phyloP scores from a whole-genome alignment of 1,140 invertebrate genomes.

The Helicoverpa armigera region DNA sequence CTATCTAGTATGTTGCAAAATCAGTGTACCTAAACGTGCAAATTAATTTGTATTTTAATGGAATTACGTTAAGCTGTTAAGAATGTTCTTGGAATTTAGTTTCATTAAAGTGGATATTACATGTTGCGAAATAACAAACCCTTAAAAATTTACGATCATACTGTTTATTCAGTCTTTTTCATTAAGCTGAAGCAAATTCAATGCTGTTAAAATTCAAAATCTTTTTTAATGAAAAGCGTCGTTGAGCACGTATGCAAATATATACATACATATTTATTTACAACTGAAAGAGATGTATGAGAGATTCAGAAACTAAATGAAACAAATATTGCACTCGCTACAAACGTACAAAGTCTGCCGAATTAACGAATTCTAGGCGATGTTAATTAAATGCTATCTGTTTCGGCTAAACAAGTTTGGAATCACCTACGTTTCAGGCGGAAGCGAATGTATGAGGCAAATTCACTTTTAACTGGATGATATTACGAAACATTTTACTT shows the following conservation, averaged over 20 bases:
- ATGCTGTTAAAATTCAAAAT: no score
- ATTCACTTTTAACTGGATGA: slow-evolving; percentile 58
- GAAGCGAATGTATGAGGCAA: slow-evolving; percentile 57
- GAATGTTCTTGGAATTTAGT: no score
- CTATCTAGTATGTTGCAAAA: neutral
- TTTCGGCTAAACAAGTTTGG: slow-evolving; percentile 74
- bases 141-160: neutral
- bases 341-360: slow-evolving; percentile 5
- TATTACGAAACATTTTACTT: slow-evolving; percentile 59
- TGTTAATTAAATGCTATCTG: slow-evolving; percentile 75
- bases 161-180: no score
- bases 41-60: neutral
- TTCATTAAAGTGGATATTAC: no score
- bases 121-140: no score
- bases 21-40: neutral
- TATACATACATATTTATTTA: neutral
- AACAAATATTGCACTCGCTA: neutral
- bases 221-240: neutral
- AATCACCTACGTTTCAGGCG: slow-evolving; percentile 64
- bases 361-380: slow-evolving; percentile 56
- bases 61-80: no score
- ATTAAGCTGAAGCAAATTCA: no score
- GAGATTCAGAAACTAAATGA: neutral
- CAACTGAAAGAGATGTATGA: neutral
- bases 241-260: neutral